Percentiles rank a stretch among this genome's conserved stretches.
phyloP scores from a whole-genome alignment of 2,113 vertebrate genomes.

The Apus apus region DNA sequence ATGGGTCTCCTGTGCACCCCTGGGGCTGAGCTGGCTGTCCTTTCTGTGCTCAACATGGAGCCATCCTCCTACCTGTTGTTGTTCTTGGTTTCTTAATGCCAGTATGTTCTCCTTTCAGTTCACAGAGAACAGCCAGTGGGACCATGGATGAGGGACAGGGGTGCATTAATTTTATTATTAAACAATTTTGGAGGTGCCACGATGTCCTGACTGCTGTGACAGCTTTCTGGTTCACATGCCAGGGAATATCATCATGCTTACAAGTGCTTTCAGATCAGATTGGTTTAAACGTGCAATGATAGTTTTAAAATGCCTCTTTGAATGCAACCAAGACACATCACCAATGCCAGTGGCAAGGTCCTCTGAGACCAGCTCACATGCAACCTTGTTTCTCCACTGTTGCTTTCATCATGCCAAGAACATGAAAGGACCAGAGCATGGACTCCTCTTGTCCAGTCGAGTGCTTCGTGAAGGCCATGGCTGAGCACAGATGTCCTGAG shows the following conservation, averaged over 20 bases:
- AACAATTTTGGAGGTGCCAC: background rate
- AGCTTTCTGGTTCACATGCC: background rate
- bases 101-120: background rate
- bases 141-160: background rate
- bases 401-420: background rate
- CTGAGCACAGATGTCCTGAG: background rate
- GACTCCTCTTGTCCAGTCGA: background rate
- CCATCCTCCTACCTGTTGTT: background rate
- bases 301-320: background rate
- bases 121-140: background rate
- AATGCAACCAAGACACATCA: background rate
- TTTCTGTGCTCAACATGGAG: background rate
- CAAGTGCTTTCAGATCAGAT: background rate
- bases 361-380: background rate
- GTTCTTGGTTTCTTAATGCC: background rate
- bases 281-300: background rate
- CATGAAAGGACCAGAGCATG: background rate
- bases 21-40: background rate
- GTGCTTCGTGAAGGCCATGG: background rate
- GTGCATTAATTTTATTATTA: background rate
- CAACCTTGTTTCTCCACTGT: background rate
- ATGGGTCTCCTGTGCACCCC: accelerated
- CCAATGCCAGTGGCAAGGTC: background rate
- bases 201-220: background rate
- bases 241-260: background rate